Base-by-base conservation (phyloP, 2,888 invertebrate genomes). In the Tiphia femorata region DNA sequence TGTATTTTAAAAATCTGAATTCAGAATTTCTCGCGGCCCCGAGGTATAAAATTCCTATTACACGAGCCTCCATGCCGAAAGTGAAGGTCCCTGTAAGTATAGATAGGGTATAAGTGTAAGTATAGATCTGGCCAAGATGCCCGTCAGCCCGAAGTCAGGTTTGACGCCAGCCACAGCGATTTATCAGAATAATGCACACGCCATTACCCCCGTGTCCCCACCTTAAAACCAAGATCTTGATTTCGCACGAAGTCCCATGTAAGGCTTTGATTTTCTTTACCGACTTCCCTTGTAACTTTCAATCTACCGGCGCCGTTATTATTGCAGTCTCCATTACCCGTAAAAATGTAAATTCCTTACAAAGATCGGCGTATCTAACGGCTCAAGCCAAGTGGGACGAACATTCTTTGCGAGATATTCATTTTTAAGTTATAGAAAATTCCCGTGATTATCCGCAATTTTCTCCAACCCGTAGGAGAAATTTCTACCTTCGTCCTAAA, bases 151-250 rank as follows among this genome's bases (percentile, higher is more conserved):
- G 62, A 62, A 76, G 77, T 77, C 77, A 77, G 77, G 69, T 81
- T 82, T 81, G 82, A 82, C 80, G 79, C 70, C 72, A 62, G 74
- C 64, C 67, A 63, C 67, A 62, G 57, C 77, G 78, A 82, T 82
- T 81, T 82, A 82, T 82, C 82, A 79, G 80, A 81, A 82, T 82
- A 82, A 82, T 73, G 73, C 74, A 79, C 82, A 75, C 81, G 72
- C 78, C 82, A 82, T 82, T 82, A 82, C 78, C 79, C 65, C 70
- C 65, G 74, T 77, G 73, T 76, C 77, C 77, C 76, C 75, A 67
- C 75, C 75, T 77, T 72, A 70, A 74, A 75, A 75, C 73, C 76
- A 66, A 75, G 75, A 74, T 79, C 80, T 79, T 78, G 77, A 78
- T 79, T 80, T 75, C 75, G 62, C 70, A 64, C 72, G 67, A 71